Evolutionary conservation across 2,113 vertebrate genomes (phyloP), one percentile per base, ranked within the genome.

Genomic region (Melanerpes formicivorus): DNA sequence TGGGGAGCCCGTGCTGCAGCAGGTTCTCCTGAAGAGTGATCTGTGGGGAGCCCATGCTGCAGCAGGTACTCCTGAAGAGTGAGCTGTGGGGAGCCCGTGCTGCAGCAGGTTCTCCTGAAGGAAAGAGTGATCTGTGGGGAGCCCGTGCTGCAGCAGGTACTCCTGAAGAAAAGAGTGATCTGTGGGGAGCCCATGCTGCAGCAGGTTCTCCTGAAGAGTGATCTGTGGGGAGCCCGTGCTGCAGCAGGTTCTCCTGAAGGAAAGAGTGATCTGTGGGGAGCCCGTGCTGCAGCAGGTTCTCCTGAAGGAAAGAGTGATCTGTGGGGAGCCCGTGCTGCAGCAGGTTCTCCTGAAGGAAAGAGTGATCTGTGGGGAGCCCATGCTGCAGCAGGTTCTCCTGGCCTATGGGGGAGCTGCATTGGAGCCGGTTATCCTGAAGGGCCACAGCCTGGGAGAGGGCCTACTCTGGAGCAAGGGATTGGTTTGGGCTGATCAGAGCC

Each of bases 121-220:
- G 44, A 34, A 44, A 26, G 1, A 3, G 40, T 14, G 63, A 12
- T 18, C 48, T 6, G 3, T 8, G 19, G 29, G 40, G 16, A 56
- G 32, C 25, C 30, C 18, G 0, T 3, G 8, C 29, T 69, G 50
- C 21, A n/a, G 42, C 3, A 0, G 30, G 30, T 22, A 34, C 40
- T 83, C 10, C 50, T 8, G 42, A 11, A 30, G 56, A 34, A 34
- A 44, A 26, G 1, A 3, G 40, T 16, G 63, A 11, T 18, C 48
- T 7, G 3, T 8, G 19, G 29, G 40, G 16, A 56, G 32, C 25
- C 30, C 21, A 0, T 3, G 8, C n/a, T n/a, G n/a, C n/a, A n/a
- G n/a, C n/a, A n/a, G n/a, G n/a, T n/a, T n/a, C n/a, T n/a, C n/a
- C n/a, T n/a, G n/a, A 44, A 26, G 1, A 3, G 40, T 16, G 63